Evolutionary conservation across 2,113 vertebrate species (phyloP).

Genomic region (Alaudala cheleensis): DNA sequence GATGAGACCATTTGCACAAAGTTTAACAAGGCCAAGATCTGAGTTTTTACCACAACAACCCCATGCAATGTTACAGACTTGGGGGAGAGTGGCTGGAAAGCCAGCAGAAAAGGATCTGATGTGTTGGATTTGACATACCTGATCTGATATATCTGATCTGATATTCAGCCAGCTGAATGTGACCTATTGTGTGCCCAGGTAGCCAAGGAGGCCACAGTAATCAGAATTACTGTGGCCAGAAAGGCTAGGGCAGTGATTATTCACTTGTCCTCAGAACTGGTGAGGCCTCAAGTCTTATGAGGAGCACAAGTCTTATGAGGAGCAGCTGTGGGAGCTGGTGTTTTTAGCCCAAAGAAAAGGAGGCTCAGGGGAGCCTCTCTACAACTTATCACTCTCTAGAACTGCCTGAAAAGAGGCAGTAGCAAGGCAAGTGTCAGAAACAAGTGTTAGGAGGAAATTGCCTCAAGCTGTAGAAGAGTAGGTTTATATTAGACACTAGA

Average conservation of each 20-base stretch:
- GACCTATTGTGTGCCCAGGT: too few relatives aligned
- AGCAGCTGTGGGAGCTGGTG: rapidly evolving
- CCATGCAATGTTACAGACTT: background rate
- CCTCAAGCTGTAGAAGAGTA: background rate
- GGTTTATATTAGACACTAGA: background rate
- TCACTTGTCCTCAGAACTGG: background rate
- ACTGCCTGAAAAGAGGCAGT: background rate
- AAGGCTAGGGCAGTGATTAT: background rate
- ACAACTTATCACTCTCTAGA: background rate
- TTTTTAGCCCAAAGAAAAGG: background rate
- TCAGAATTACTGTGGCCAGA: background rate
- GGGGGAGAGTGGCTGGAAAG: background rate
- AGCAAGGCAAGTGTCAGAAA: background rate
- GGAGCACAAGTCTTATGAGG: background rate
- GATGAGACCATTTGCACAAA: background rate
- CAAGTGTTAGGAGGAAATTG: background rate
- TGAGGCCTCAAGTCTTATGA: too few relatives aligned
- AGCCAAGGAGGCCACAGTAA: background rate
- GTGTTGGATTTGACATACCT: too few relatives aligned
- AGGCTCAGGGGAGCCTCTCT: background rate
- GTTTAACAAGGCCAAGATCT: background rate
- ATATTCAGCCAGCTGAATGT: background rate
- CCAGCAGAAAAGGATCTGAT: background rate
- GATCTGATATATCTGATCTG: too few relatives aligned
- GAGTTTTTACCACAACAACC: background rate